Conservation (phyloP, 1,140 invertebrate species). For the Zaprionus gabonicus region DNA sequence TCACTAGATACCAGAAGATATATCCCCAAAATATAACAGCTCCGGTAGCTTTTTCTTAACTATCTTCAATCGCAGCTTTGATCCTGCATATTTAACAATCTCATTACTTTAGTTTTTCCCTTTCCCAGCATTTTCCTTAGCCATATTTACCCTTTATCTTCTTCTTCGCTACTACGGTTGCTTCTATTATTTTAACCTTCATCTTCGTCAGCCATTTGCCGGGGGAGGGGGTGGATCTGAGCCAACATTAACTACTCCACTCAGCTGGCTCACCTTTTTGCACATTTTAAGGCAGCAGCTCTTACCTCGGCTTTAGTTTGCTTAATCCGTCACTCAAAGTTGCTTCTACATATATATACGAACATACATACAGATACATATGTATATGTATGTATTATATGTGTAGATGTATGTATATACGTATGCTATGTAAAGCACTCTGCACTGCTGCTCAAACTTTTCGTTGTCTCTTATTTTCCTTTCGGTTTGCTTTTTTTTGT, state of each 20-base stretch:
- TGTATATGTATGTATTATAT: constrained; percentile 1
- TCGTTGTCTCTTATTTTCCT: constrained; percentile 25
- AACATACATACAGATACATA: constrained; percentile 14
- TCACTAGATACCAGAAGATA: too few relatives aligned
- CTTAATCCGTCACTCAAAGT: constrained; percentile 53
- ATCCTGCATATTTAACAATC: not conserved
- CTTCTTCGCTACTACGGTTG: not conserved
- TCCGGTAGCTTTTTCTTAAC: too few relatives aligned
- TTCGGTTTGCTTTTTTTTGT: constrained; percentile 35
- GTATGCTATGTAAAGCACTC: not conserved
- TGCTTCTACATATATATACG: constrained; percentile 5
- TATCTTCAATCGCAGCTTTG: not conserved
- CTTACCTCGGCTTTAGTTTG: constrained; percentile 44
- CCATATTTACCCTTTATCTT: constrained; percentile 2
- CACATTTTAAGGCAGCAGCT: not conserved
- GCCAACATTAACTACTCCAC: constrained; percentile 14
- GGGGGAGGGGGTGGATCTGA: not conserved
- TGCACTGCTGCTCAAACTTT: not conserved
- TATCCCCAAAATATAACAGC: too few relatives aligned
- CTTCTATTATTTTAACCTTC: constrained; percentile 25
- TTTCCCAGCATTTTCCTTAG: not conserved
- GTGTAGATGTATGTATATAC: not conserved
- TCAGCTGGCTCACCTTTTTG: constrained; percentile 15
- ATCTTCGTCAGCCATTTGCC: constrained; percentile 10
- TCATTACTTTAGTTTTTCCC: not conserved